Evolutionary conservation across 2,113 vertebrate species (phyloP), one percentile per base, ranked within the genome.

Genomic region (Corvus moneduloides): DNA sequence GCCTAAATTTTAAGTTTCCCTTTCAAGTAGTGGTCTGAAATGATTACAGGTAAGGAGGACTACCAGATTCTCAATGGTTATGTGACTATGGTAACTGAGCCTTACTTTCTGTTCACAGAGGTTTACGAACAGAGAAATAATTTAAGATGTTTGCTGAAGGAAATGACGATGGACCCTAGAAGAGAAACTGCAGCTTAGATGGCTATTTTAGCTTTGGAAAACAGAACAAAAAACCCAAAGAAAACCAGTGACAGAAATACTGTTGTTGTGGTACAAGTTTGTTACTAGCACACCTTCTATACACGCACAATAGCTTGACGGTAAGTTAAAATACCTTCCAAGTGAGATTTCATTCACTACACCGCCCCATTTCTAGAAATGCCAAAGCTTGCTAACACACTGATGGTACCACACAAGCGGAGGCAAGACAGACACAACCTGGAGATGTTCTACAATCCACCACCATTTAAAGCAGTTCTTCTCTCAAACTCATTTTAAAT

Each of bases 231-330:
- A 84, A 81, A 3, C 69, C 78, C 88, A 87, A 46, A 95, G 91
- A 93, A 96, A 96, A 97, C 97, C 94, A 97, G 97, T 97, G 97
- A 97, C 94, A 98, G 97, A 95, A 96, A 96, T 98, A 98, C 94
- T 97, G 97, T 97, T 97, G 97, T 96, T 90, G 93, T 97, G 97
- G 97, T 97, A 98, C 95, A 97, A 76, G 86, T 95, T 94, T 96
- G 97, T 96, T 93, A 97, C 95, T 81, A 96, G 95, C 95, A 96
- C 92, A 94, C 88, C 86, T 97, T 97, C 96, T 92, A 77, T 80
- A 91, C 91, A 84, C 79, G 81, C 54, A 91, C 92, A 76, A 80
- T 75, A 93, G 95, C 84, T 84, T 63, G 94, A 94, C 61, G 87
- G 98, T 96, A 97, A 94, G 95, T 93, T 94, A 86, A 91, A 95